Evolutionary conservation across 2,797 vertebrate species (phyloP).

Genomic region (Eidolon dupreanum): DNA sequence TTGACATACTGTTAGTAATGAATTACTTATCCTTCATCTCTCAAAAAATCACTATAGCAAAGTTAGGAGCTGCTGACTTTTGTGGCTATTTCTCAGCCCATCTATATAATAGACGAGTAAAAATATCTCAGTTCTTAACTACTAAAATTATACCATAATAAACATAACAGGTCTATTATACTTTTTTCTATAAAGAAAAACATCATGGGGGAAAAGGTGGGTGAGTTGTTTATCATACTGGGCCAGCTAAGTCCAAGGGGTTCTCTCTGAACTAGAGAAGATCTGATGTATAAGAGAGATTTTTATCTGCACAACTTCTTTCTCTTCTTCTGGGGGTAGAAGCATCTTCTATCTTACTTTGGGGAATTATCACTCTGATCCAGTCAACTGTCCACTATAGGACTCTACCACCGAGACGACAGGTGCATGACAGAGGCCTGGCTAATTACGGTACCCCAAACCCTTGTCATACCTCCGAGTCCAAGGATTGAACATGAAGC

Average conservation of each 20-base stretch:
- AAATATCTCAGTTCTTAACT: not conserved
- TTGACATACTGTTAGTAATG: not conserved
- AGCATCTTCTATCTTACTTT: not conserved
- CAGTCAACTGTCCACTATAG: not conserved
- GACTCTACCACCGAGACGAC: not conserved
- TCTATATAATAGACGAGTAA: not conserved
- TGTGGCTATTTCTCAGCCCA: not conserved
- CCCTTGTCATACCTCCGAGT: not conserved
- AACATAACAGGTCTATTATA: not conserved
- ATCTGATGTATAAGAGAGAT: not conserved
- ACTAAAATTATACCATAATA: not conserved
- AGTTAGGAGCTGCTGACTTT: not conserved
- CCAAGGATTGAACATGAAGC: not conserved
- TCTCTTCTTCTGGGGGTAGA: not conserved
- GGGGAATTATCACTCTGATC: not conserved
- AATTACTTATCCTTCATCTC: not conserved
- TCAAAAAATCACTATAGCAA: not conserved
- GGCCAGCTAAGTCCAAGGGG: not conserved
- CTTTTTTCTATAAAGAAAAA: not conserved
- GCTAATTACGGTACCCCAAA: not conserved
- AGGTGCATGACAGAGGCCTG: not conserved
- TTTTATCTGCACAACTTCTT: not conserved
- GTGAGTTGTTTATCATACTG: not conserved
- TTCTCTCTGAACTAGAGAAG: not conserved
- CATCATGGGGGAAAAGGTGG: not conserved